Evolutionary conservation across 2,113 vertebrate species (phyloP).

Genomic region (Penelope pileata): DNA sequence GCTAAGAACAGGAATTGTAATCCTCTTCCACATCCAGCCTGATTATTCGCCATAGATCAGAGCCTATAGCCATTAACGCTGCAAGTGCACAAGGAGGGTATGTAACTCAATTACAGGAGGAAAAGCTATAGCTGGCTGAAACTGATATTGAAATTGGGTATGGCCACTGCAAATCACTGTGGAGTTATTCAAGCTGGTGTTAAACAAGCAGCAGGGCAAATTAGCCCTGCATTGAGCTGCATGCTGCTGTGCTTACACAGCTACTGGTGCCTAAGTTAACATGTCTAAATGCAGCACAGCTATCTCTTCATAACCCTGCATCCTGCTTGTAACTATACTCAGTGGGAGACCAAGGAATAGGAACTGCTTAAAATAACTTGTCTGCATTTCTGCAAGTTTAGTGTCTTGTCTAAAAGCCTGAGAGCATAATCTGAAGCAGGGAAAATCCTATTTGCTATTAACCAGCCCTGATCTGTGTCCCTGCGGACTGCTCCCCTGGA

Average conservation of each 20-base stretch:
- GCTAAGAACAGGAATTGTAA: not conserved
- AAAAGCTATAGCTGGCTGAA: constrained; percentile 20
- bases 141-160: constrained; percentile 33
- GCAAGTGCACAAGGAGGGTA: not conserved
- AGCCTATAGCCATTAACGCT: not conserved
- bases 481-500: not conserved
- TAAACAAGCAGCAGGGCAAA: constrained; percentile 50
- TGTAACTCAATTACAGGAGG: constrained; percentile 33
- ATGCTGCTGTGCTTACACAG: constrained; percentile 8
- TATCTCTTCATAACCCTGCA: not conserved
- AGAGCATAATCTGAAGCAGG: not conserved
- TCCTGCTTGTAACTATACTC: not conserved
- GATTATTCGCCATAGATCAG: not conserved
- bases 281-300: constrained; percentile 13
- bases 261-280: not conserved
- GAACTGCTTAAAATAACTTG: not conserved
- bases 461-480: not conserved
- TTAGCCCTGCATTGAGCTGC: constrained; percentile 3
- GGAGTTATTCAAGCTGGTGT: constrained; percentile 38
- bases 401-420: not conserved
- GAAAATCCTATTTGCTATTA: not conserved
- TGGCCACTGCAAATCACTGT: constrained; percentile 42
- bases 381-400: not conserved
- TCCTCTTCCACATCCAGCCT: not conserved
- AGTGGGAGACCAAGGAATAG: not conserved